Conservation (phyloP, 1,140 invertebrate genomes). For the Sminthurinus signatus region DNA sequence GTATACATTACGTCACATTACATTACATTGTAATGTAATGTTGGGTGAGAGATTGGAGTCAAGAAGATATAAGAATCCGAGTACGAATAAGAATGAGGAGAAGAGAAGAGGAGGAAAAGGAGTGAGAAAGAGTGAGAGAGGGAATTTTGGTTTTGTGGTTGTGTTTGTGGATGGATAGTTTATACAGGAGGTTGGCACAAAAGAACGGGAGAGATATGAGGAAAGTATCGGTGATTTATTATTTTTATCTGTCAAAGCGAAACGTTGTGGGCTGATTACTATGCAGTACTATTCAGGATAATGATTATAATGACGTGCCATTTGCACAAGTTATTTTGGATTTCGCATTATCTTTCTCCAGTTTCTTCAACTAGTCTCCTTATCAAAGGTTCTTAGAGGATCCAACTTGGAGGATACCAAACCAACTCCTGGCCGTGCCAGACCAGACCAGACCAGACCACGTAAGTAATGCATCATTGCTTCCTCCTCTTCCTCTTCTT, state of each 20-base stretch:
- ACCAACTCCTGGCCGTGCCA: conserved; percentile 23
- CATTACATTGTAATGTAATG: no score
- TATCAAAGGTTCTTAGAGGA: conserved; percentile 35
- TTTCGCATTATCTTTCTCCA: no score
- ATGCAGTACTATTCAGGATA: no score
- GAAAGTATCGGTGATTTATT: conserved; percentile 42
- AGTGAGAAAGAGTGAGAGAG: conserved; percentile 2
- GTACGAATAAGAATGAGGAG: not conserved
- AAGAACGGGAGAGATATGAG: conserved; percentile 39
- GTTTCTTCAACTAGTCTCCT: conserved; percentile 7
- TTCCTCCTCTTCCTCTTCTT: no score
- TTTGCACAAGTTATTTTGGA: conserved; percentile 41
- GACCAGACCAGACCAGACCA: conserved; percentile 26
- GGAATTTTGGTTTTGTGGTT: no score
- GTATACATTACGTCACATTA: no score
- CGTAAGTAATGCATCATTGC: conserved; percentile 32
- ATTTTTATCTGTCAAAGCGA: conserved; percentile 42
- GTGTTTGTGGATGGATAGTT: conserved; percentile 34
- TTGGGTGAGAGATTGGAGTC: no score
- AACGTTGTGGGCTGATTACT: conserved; percentile 41
- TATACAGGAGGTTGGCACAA: conserved; percentile 26
- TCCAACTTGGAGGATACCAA: conserved; percentile 18
- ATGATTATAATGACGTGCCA: conserved; percentile 42
- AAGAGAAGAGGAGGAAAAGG: conserved; percentile 1
- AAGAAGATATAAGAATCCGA: no score